These are phyloP conservation scores for Spodoptera littoralis DNA, from an alignment of 2,888 invertebrate species.

Conservation along the genomic window DNA sequence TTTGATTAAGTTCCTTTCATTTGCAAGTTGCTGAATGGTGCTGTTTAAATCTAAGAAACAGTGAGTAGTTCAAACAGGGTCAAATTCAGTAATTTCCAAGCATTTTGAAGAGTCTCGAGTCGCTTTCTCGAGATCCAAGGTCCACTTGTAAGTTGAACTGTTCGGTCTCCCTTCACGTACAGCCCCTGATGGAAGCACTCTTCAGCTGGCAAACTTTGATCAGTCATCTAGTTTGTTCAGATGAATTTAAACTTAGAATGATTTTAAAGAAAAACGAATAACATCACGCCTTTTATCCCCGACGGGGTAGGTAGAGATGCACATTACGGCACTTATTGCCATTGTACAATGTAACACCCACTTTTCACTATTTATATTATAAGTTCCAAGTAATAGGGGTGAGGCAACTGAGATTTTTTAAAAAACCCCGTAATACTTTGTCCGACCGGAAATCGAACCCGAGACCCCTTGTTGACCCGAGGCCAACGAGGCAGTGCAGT, in stretches of 20 bases:
- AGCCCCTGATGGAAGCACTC: conserved; percentile 45
- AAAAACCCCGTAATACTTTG: too few relatives aligned
- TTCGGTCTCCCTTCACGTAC: conserved; percentile 49
- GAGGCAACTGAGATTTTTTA: too few relatives aligned
- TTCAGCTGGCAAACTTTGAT: conserved; percentile 48
- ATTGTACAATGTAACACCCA: too few relatives aligned
- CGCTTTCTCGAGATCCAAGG: conserved; percentile 30
- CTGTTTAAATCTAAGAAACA: conserved; percentile 49
- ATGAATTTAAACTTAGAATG: conserved; percentile 26
- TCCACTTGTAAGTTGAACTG: conserved; percentile 55
- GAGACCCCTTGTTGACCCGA: too few relatives aligned
- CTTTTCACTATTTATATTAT: too few relatives aligned
- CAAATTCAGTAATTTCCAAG: conserved; percentile 50
- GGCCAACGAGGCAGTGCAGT: not conserved
- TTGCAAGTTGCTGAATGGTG: conserved; percentile 27
- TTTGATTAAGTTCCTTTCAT: conserved; percentile 37
- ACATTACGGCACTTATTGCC: too few relatives aligned
- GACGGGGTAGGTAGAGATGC: too few relatives aligned
- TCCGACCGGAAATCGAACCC: too few relatives aligned
- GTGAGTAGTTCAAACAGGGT: conserved; percentile 50
- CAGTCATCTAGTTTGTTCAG: conserved; percentile 44
- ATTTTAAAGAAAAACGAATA: too few relatives aligned
- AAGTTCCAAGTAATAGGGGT: too few relatives aligned
- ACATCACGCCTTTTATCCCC: too few relatives aligned
- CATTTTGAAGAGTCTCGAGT: conserved; percentile 46